Conservation (phyloP, 2,113 vertebrate genomes). For the Macrotis lagotis region DNA sequence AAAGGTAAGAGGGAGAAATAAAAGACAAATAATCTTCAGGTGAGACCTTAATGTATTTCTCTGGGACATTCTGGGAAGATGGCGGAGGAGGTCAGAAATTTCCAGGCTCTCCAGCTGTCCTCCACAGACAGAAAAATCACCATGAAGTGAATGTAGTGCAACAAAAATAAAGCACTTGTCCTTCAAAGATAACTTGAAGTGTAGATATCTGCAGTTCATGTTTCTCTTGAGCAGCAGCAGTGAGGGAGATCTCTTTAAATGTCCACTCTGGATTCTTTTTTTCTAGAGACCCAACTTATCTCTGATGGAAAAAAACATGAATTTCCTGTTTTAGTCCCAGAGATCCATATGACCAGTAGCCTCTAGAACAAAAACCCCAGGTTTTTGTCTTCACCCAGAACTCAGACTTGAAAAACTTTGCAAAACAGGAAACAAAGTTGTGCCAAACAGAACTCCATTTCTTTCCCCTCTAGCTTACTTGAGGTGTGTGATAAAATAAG, state of each 20-base stretch:
- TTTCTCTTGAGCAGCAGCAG: background rate
- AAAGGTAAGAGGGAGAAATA: constrained; percentile 38
- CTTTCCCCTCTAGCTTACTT: background rate
- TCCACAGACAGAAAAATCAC: background rate
- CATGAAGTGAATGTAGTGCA: background rate
- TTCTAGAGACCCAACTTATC: background rate
- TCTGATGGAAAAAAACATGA: background rate
- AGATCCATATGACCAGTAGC: background rate
- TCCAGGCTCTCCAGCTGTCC: background rate
- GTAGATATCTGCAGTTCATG: background rate
- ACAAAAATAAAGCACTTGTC: background rate
- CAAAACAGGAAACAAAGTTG: background rate
- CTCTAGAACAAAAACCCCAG: background rate
- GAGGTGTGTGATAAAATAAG: background rate
- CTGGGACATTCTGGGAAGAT: background rate
- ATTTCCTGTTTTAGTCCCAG: background rate
- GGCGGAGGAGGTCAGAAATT: background rate
- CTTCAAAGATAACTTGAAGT: background rate
- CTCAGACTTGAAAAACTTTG: background rate
- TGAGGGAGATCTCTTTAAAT: background rate
- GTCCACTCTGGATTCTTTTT: background rate
- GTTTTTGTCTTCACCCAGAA: background rate
- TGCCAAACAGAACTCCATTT: background rate
- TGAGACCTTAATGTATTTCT: background rate
- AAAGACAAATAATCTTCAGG: background rate